These are phyloP conservation scores for Apeltes quadracus DNA, from an alignment of 2,113 vertebrate genomes.

Conservation along the genomic window DNA sequence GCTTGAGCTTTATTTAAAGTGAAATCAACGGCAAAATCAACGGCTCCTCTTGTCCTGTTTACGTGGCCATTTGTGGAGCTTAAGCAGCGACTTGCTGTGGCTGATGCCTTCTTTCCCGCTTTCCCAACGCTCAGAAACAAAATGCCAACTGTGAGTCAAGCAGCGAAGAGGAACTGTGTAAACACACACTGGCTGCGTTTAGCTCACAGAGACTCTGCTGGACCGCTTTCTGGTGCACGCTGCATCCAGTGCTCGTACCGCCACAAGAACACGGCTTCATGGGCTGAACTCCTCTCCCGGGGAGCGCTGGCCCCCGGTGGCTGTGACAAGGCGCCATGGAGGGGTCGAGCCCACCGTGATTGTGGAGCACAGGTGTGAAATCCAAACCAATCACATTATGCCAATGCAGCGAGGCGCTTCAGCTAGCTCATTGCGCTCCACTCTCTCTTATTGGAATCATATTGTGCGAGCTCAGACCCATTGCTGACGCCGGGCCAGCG, in stretches of 20 bases:
- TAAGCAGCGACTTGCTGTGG: background rate
- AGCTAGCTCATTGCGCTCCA: background rate
- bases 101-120: background rate
- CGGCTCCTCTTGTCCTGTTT: background rate
- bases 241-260: background rate
- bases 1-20: background rate
- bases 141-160: background rate
- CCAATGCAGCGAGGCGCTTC: background rate
- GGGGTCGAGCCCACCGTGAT: background rate
- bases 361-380: background rate
- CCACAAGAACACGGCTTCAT: constrained; percentile 14
- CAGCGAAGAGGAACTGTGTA: background rate
- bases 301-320: background rate
- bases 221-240: background rate
- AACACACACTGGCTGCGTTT: background rate
- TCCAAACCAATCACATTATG: constrained; percentile 8
- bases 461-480: background rate
- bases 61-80: background rate
- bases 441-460: background rate
- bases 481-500: background rate
- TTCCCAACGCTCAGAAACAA: background rate
- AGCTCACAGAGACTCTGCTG: no score
- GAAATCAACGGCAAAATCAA: no score
- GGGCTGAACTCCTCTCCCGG: background rate
- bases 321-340: background rate